Evolutionary conservation across 2,113 vertebrate species (phyloP).

Genomic region (Pardalotus punctatus): DNA sequence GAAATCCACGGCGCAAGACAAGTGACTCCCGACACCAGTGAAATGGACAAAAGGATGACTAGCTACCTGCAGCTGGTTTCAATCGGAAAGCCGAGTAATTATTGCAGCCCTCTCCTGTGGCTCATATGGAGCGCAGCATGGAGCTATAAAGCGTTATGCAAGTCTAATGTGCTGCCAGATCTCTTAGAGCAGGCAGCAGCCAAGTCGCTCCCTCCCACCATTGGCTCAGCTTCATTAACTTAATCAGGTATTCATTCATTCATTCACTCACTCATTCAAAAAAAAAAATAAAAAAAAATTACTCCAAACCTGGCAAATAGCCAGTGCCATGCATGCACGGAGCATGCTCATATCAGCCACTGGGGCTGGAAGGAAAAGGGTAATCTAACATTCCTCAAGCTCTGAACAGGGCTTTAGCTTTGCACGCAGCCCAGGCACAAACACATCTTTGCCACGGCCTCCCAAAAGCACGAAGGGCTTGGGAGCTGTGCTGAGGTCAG

Average conservation of each 20-base stretch:
- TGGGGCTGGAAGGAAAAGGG: background rate
- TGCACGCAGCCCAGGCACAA: background rate
- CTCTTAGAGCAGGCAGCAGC: conserved; percentile 77
- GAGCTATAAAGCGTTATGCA: conserved; percentile 79
- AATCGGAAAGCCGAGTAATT: conserved; percentile 43
- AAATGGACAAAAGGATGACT: conserved; percentile 53
- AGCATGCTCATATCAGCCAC: background rate
- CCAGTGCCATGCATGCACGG: conserved; percentile 64
- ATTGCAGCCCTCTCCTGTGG: conserved; percentile 62
- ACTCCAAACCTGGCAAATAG: conserved; percentile 70
- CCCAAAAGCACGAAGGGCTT: background rate
- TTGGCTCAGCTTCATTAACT: conserved; percentile 79
- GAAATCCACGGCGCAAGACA: background rate
- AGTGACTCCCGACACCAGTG: conserved; percentile 18
- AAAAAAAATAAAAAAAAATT: conserved; percentile 68
- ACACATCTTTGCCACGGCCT: background rate
- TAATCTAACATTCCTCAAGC: background rate
- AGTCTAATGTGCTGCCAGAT: conserved; percentile 82
- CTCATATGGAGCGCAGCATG: conserved; percentile 71
- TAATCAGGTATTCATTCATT: conserved; percentile 94
- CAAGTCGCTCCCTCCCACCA: conserved; percentile 74
- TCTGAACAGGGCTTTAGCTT: background rate
- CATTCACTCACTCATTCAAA: conserved; percentile 86
- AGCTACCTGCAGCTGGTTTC: conserved; percentile 69
- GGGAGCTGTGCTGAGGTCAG: background rate